Evolutionary conservation across 2,797 vertebrate species (phyloP).

Genomic region (Aselliscus stoliczkanus): DNA sequence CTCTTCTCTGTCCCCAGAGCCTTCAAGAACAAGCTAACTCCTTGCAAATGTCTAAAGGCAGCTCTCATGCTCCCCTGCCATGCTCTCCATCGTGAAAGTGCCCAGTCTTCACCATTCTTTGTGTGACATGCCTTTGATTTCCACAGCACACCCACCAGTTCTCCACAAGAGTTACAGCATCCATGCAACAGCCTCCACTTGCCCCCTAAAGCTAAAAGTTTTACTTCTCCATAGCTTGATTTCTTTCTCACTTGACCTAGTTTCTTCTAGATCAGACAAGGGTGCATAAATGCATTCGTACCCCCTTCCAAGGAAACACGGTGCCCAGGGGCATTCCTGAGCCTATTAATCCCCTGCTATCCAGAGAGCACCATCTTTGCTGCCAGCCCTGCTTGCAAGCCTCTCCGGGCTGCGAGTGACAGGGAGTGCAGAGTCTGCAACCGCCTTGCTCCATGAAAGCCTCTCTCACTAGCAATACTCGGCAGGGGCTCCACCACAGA

Average conservation of each 20-base stretch:
- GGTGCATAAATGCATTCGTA: neutral
- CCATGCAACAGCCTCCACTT: neutral
- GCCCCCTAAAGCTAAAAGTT: neutral
- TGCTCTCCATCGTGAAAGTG: neutral
- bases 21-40: neutral
- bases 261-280: neutral
- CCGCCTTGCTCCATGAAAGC: rapidly evolving
- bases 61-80: rapidly evolving
- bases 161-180: neutral
- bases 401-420: neutral
- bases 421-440: neutral
- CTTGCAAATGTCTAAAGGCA: neutral
- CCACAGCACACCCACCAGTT: neutral
- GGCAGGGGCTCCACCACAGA: rapidly evolving
- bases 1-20: neutral
- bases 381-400: neutral
- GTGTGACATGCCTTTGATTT: neutral
- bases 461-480: neutral
- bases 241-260: neutral
- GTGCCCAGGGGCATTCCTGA: neutral
- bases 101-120: neutral
- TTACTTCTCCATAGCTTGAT: neutral
- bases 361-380: neutral
- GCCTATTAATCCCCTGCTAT: neutral
- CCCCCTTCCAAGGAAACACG: neutral